Base-by-base conservation (phyloP, 2,113 vertebrate genomes). In the Halichoerus grypus region DNA sequence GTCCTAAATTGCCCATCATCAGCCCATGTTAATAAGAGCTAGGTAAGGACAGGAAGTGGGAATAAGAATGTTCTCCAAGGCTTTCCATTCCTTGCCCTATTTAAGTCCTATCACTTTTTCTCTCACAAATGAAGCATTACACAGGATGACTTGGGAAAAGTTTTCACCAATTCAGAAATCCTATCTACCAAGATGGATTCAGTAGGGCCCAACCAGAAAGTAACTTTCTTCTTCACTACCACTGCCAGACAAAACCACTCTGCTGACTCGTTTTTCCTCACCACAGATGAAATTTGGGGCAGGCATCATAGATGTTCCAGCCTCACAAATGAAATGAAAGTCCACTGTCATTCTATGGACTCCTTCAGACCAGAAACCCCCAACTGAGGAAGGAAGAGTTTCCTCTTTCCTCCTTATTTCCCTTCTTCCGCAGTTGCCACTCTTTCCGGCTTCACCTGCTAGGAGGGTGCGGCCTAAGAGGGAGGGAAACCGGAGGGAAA, bases 91-190 rank as follows among this genome's bases (percentile, higher is more conserved):
- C 71, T 81, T 93, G 85, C 69, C 6, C 42, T 53, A 36, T 22
- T 83, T 21, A 42, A n/a, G 15, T 51, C 42, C 12, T 33, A 46
- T 49, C 11, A 89, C 46, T 36, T 83, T 88, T 36, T 69, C 33
- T 51, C 15, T 61, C 76, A 59, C 1, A 10, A 42, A 63, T 15
- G 39, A 63, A 88, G 4, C 24, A 57, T 79, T 49, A 88, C 53
- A 61, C 36, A 87, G 42, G 11, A 77, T 28, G 39, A 72, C 39
- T n/a, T 59, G 18, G 55, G 53, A 19, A 82, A 87, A 26, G 31
- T 42, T 80, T 92, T 53, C 16, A 76, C 42, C 39, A 88, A 74
- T 31, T 80, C 79, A 89, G 71, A 89, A 95, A 83, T 59, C 53
- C 28, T 51, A 57, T 7, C 46, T 5, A 88, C 77, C 46, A 79